These are phyloP conservation scores for Trochalopteron elliotii DNA, from an alignment of 2,113 vertebrate species.

Conservation along the genomic window DNA sequence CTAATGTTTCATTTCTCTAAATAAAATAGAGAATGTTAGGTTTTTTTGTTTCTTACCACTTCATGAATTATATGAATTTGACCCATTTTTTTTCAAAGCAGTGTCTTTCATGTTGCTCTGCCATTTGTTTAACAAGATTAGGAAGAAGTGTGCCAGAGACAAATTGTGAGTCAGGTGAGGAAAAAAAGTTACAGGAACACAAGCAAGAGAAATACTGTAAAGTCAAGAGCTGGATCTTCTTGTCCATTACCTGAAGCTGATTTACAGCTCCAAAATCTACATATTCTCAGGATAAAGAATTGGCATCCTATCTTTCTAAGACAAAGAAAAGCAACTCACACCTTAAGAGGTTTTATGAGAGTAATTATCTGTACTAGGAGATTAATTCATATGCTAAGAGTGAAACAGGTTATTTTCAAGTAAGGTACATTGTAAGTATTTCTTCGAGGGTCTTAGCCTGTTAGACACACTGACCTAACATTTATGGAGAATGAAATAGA, in stretches of 20 bases:
- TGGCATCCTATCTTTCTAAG: background rate
- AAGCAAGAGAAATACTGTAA: background rate
- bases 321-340: background rate
- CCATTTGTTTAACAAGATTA: background rate
- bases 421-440: background rate
- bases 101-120: background rate
- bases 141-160: background rate
- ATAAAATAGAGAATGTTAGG: background rate
- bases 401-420: background rate
- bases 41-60: background rate
- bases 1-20: background rate
- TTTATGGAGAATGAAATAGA: background rate
- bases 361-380: background rate
- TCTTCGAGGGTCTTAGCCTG: background rate
- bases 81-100: background rate
- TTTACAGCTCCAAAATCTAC: background rate
- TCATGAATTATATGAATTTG: background rate
- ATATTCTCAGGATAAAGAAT: background rate
- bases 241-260: background rate
- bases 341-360: background rate
- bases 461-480: background rate
- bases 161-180: background rate
- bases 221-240: background rate
- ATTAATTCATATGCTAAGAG: background rate
- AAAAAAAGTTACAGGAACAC: background rate